Evolutionary conservation across 2,888 invertebrate species (phyloP).

Genomic region (Polydrusus cervinus): DNA sequence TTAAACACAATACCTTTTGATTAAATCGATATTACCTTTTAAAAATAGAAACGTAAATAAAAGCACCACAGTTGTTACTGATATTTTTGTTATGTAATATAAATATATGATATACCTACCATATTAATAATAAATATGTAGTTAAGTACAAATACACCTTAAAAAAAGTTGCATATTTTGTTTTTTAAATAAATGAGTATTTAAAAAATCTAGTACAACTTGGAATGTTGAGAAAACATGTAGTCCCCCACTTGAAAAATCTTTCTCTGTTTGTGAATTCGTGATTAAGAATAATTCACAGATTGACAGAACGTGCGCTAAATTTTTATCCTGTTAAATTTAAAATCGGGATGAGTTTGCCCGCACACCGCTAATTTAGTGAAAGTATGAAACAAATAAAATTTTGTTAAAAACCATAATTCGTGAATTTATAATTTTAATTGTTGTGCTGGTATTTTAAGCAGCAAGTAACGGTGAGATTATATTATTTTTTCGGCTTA

Average conservation of each 20-base stretch:
- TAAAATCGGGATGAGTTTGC: conserved; percentile 30
- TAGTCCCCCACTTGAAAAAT: too few species aligned
- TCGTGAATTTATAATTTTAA: conserved; percentile 38
- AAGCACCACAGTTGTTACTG: background rate
- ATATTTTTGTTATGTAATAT: background rate
- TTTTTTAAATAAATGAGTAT: too few species aligned
- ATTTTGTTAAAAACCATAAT: conserved; percentile 32
- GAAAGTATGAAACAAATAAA: conserved; percentile 41
- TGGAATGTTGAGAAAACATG: too few species aligned
- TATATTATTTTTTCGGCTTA: background rate
- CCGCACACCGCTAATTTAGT: conserved; percentile 32
- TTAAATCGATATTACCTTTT: conserved; percentile 5
- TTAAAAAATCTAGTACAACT: too few species aligned
- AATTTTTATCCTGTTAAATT: conserved; percentile 1
- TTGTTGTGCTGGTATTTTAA: conserved; percentile 20
- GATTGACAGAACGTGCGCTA: background rate
- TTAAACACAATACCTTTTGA: conserved; percentile 2
- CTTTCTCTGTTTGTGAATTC: background rate
- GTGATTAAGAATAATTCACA: conserved; percentile 19
- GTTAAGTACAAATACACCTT: too few species aligned
- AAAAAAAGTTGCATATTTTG: too few species aligned
- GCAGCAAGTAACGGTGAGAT: conserved; percentile 23
- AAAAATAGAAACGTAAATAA: background rate
- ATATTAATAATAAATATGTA: too few species aligned
- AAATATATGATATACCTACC: too few species aligned